Conservation (phyloP, 2,113 vertebrate genomes). For the Todiramphus chloris region DNA sequence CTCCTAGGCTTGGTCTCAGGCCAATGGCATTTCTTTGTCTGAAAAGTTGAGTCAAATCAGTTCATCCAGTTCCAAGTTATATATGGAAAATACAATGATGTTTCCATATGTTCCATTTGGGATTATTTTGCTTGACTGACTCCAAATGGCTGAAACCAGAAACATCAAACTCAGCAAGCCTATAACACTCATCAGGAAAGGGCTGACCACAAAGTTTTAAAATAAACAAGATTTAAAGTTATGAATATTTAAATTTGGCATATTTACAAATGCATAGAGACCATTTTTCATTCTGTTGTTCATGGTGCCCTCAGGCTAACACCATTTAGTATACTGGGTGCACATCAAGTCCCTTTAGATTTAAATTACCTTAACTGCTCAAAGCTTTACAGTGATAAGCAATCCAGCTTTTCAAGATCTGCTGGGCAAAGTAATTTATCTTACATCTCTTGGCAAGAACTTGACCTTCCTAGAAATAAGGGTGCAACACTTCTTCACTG, state of each 20-base stretch:
- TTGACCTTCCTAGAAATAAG: not conserved
- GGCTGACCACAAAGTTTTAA: not conserved
- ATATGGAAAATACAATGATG: not conserved
- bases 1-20: not conserved
- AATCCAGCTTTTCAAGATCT: not conserved
- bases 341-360: not conserved
- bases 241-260: constrained; percentile 14
- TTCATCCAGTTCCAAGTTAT: not conserved
- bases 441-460: not conserved
- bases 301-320: not conserved
- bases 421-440: not conserved
- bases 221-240: not conserved
- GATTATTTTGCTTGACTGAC: not conserved
- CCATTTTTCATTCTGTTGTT: constrained; percentile 5
- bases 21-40: not conserved
- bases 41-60: not conserved
- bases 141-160: constrained; percentile 1
- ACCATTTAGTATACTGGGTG: not conserved
- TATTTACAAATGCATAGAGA: not conserved
- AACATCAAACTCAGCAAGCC: not conserved
- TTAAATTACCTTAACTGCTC: not conserved
- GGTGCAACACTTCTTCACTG: fast-evolving
- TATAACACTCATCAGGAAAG: not conserved
- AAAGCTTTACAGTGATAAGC: not conserved
- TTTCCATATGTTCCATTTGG: not conserved